Evolutionary conservation across 2,797 vertebrate species (phyloP), one percentile per base, ranked within the genome.

Genomic region (Cynopterus sphinx): DNA sequence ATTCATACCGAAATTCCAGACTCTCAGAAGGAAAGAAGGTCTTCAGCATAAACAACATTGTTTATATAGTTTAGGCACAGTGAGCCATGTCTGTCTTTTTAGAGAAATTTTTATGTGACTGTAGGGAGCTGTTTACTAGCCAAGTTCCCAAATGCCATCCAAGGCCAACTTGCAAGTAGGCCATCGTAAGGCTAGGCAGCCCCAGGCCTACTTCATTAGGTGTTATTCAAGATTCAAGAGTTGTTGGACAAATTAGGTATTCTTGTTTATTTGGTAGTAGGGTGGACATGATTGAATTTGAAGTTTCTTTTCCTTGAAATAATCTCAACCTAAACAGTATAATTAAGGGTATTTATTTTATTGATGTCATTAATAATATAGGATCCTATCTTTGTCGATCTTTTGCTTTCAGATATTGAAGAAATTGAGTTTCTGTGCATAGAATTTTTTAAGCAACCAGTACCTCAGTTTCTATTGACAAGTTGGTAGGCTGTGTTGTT

Each of bases 331-430:
- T 31, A 71, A 57, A 51, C 2, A 36, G 5, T 79, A n/a, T 57
- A 73, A n/a, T 75, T 82, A 61, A 96, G 41, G 7, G 2, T 65
- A 51, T 70, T 79, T 92, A 73, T 93, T 92, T 96, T 82, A 73
- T 28, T 57, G n/a, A 93, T 46, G 67, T 81, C 67, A 79, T 88
- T 75, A 43, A 36, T 79, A 43, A 36, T 91, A 39, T 74, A 33
- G 19, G 53, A 39, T 12, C 19, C 39, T 68, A 0, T 75, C 43
- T 85, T n/a, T 81, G 31, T n/a, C 51, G 19, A 10, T 36, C 17
- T 65, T 1, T 92, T 68, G 13, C 46, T 74, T 84, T 92, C 15
- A 87, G 3, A 22, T 68, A 57, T 26, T 79, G 11, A 92, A 87
- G 41, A 55, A 75, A 84, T 12, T 74, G 61, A 81, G 41, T 87